These are phyloP conservation scores for Embidobia sp. DNA, from an alignment of 2,888 invertebrate genomes.

Conservation along the genomic window DNA sequence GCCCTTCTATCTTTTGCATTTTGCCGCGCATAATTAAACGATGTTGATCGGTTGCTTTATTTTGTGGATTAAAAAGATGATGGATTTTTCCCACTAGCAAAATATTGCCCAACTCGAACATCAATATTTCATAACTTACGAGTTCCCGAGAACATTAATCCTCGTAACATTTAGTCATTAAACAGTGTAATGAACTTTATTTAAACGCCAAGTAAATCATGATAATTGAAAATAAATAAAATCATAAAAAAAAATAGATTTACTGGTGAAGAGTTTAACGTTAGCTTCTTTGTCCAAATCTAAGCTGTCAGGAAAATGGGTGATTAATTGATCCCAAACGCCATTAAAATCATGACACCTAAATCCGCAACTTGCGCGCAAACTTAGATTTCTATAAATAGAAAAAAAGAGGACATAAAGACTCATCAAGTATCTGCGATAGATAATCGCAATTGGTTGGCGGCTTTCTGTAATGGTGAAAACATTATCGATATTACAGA, in stretches of 20 bases:
- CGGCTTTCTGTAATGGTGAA: constrained; percentile 72
- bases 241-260: too few relatives aligned
- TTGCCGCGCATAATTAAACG: constrained; percentile 66
- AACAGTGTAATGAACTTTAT: too few relatives aligned
- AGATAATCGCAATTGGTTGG: constrained; percentile 79
- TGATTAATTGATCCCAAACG: constrained; percentile 29
- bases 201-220: too few relatives aligned
- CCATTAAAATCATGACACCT: constrained; percentile 42
- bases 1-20: constrained; percentile 65
- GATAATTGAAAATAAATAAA: too few relatives aligned
- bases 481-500: constrained; percentile 74
- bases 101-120: not conserved
- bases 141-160: not conserved
- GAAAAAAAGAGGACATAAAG: constrained; percentile 61
- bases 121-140: not conserved
- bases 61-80: constrained; percentile 62
- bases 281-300: too few relatives aligned
- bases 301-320: too few relatives aligned
- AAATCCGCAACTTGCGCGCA: constrained; percentile 31
- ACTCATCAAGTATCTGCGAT: constrained; percentile 70
- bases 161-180: too few relatives aligned
- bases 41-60: constrained; percentile 67
- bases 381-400: constrained; percentile 55
- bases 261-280: too few relatives aligned
- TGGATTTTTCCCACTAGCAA: constrained; percentile 30